These are phyloP conservation scores for Sarcophaga subvicina DNA, from an alignment of 2,888 invertebrate genomes.

Conservation along the genomic window DNA sequence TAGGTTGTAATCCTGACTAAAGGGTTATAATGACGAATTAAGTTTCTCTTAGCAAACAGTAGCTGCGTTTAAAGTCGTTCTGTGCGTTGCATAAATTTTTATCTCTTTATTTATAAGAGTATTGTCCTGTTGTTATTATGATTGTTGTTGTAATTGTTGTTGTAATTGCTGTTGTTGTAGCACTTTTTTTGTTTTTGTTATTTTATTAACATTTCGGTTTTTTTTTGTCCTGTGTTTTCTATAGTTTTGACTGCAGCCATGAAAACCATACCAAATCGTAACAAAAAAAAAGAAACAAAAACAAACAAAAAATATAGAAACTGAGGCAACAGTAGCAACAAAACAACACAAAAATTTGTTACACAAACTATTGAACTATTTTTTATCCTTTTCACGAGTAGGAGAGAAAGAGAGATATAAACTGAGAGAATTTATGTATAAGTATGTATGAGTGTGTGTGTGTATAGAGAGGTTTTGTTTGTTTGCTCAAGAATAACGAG, in stretches of 20 bases:
- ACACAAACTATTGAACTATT: slow-evolving; percentile 70
- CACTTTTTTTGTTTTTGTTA: slow-evolving; percentile 26
- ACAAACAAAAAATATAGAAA: background rate
- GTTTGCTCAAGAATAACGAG: slow-evolving; percentile 38
- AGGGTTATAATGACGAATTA: too few species aligned
- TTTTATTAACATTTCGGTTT: slow-evolving; percentile 10
- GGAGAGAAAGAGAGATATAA: background rate
- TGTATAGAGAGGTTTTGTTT: slow-evolving; percentile 28
- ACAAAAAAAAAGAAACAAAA: background rate
- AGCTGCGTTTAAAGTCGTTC: slow-evolving; percentile 7
- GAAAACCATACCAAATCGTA: background rate
- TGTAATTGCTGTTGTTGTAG: slow-evolving; percentile 26
- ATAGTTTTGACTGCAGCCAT: slow-evolving; percentile 41
- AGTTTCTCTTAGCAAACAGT: too few species aligned
- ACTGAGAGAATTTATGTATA: background rate
- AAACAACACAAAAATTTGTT: slow-evolving; percentile 32
- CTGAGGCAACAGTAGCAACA: slow-evolving; percentile 30
- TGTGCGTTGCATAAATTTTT: background rate
- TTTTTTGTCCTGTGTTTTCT: background rate
- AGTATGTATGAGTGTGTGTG: background rate
- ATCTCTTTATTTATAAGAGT: background rate
- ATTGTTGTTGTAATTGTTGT: slow-evolving; percentile 20
- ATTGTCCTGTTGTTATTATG: slow-evolving; percentile 48
- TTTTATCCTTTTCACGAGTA: slow-evolving; percentile 40
- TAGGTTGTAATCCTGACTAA: too few species aligned